Percentiles rank a stretch among this genome's conserved stretches.
Evolutionary conservation across 2,888 invertebrate species (phyloP).

Genomic region (Heteromyza rotundicornis): DNA sequence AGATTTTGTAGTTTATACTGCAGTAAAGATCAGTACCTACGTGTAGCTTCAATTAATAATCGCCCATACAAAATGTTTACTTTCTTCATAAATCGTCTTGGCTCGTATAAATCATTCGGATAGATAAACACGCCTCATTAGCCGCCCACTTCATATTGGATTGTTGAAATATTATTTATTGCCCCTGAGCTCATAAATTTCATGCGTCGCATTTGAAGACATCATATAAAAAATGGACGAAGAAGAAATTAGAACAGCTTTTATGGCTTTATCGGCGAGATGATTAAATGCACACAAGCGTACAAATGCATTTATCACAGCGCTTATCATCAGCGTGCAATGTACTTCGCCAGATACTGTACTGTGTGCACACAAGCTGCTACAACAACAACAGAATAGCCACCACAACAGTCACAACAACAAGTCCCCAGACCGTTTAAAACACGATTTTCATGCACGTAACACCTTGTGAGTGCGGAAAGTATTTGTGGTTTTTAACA

Average conservation of each 20-base stretch:
- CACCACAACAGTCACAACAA: too few relatives aligned
- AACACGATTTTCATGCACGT: background rate
- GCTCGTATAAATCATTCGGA: background rate
- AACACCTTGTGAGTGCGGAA: too few relatives aligned
- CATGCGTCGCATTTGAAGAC: background rate
- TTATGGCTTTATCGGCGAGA: background rate
- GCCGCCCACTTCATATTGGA: background rate
- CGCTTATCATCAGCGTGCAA: background rate
- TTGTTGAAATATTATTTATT: background rate
- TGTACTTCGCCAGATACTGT: too few relatives aligned
- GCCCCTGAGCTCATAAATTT: background rate
- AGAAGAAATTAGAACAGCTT: background rate
- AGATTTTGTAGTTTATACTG: too few relatives aligned
- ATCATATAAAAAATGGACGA: background rate
- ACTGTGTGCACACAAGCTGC: too few relatives aligned
- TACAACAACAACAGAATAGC: too few relatives aligned
- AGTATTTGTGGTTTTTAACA: too few relatives aligned
- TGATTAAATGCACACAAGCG: background rate
- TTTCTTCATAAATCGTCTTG: too few relatives aligned
- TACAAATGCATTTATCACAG: background rate
- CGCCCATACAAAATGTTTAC: too few relatives aligned
- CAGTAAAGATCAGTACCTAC: too few relatives aligned
- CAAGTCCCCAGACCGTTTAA: too few relatives aligned
- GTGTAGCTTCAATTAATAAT: too few relatives aligned
- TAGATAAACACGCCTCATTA: conserved; percentile 3